phyloP scores from a whole-genome alignment of 64 coral and sea anemone species.

The Astreopora myriophthalma region DNA sequence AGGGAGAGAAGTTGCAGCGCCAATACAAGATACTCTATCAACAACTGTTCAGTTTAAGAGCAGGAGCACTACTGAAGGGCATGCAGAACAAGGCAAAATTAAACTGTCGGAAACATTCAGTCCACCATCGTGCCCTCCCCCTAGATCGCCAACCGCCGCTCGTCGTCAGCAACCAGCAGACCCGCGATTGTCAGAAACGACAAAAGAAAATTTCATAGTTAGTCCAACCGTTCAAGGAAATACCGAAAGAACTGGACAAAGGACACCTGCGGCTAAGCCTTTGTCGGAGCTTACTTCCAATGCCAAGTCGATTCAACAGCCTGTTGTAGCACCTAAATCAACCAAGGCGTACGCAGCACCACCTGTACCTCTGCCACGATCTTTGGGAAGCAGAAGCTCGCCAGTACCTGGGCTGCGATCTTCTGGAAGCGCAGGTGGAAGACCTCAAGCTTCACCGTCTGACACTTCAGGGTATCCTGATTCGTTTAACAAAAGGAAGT shows the following conservation, averaged over 20 bases:
- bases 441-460: constrained; percentile 1
- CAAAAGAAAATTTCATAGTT: neutral
- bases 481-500: constrained; percentile 62
- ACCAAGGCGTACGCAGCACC: constrained; percentile 36
- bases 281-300: neutral
- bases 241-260: neutral
- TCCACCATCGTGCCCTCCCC: neutral
- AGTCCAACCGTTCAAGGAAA: neutral
- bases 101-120: neutral
- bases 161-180: constrained; percentile 6
- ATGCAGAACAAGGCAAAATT: neutral
- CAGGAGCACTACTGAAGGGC: neutral
- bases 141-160: neutral
- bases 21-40: neutral
- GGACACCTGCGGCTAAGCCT: neutral
- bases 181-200: neutral
- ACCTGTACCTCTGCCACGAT: constrained; percentile 36
- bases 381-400: constrained; percentile 44
- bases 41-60: neutral
- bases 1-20: neutral
- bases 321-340: constrained; percentile 33
- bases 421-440: constrained; percentile 37
- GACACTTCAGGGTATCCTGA: constrained; percentile 78
- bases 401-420: constrained; percentile 22
- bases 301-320: neutral